Evolutionary conservation across 2,797 vertebrate species (phyloP), one percentile per base, ranked within the genome.

Genomic region (Moxostoma hubbsi): DNA sequence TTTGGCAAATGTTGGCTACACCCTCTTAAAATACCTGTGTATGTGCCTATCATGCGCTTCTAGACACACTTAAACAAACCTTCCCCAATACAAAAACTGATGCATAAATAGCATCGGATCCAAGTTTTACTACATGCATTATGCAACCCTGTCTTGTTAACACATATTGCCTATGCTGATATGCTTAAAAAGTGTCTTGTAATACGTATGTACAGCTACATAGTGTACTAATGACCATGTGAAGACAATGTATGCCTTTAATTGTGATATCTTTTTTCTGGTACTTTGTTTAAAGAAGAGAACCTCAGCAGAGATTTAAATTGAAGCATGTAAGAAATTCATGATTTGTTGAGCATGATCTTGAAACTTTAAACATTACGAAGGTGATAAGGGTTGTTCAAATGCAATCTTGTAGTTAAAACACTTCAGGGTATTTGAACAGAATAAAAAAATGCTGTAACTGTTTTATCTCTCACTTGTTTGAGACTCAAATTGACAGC

Each of bases 141-240:
- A 68, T 87, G 87, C 89, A 89, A 84, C 75, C 54, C 50, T 86
- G 87, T 90, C 87, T 84, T 88, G 83, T 87, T 90, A 89, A 85
- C 84, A 78, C 83, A 67, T 85, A 82, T 78, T 88, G 80, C 85
- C 82, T 87, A 79, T 88, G 85, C 84, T 85, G 80, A 89, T 83
- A 89, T 89, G 81, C 82, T 78, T 79, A 67, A 77, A 64, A 90
- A 89, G 85, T 90, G 90, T 91, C 87, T 89, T 88, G 87, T 90
- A 87, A 88, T 86, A 87, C 89, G 89, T 91, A 87, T 90, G 89
- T 91, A 89, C 90, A 90, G 88, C 87, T 89, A 85, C 91, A 86
- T 90, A 74, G 76, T 88, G 88, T 92, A 90, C 88, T 92, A 90
- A 92, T 90, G 87, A 85, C 86, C 88, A 89, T 93, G 90, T 89